These are phyloP conservation scores for Rhyzopertha dominica DNA, from an alignment of 1,140 invertebrate species.

Conservation along the genomic window DNA sequence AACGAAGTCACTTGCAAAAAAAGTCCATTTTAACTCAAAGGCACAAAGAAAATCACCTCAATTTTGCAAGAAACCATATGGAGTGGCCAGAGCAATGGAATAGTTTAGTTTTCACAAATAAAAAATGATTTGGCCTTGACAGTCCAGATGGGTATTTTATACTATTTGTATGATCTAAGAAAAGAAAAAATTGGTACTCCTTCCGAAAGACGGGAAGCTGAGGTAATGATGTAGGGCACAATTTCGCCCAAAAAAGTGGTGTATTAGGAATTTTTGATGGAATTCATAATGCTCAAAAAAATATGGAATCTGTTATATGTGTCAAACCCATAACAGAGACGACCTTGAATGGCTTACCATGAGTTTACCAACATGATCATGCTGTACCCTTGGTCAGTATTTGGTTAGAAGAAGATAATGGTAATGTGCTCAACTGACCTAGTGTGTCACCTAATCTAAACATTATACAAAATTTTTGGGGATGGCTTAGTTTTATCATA, in stretches of 20 bases:
- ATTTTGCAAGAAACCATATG: slow-evolving; percentile 12
- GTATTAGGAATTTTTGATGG: not conserved
- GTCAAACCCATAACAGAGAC: no score
- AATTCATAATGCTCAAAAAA: slow-evolving; percentile 1
- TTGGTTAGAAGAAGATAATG: not conserved
- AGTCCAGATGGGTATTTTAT: slow-evolving; percentile 44
- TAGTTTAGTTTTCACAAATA: slow-evolving; percentile 41
- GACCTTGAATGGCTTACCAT: no score
- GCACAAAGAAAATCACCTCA: slow-evolving; percentile 5
- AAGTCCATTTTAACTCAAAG: slow-evolving; percentile 8
- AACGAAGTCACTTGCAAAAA: slow-evolving; percentile 6
- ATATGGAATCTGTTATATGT: no score
- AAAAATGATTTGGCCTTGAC: slow-evolving; percentile 44
- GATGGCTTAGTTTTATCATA: slow-evolving; percentile 43
- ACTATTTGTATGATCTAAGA: slow-evolving; percentile 45
- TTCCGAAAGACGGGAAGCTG: not conserved
- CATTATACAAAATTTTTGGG: slow-evolving; percentile 45
- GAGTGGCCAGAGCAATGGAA: slow-evolving; percentile 9
- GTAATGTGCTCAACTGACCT: slow-evolving; percentile 44
- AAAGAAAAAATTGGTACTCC: slow-evolving; percentile 22
- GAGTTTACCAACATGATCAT: no score
- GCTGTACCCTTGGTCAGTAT: no score
- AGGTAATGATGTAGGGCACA: slow-evolving; percentile 9
- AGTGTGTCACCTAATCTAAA: slow-evolving; percentile 42
- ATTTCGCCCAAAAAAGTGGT: no score